Conservation (phyloP, 2,113 vertebrate genomes). For the Charina bottae region DNA sequence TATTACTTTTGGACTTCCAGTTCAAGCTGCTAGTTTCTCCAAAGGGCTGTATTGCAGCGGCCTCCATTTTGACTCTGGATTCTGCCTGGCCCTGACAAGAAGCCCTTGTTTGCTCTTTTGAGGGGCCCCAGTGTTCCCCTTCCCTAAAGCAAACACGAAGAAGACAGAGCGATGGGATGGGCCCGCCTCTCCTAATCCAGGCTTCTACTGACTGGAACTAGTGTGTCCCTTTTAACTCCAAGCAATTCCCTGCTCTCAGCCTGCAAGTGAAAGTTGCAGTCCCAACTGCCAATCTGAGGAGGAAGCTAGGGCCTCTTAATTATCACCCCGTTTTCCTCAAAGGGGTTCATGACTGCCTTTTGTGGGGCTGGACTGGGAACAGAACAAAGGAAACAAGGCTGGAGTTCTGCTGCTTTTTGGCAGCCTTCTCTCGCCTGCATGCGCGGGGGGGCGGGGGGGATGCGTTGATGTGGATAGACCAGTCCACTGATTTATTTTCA, state of each 20-base stretch:
- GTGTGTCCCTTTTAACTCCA: slow-evolving; percentile 27
- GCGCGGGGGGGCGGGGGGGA: slow-evolving; percentile 30
- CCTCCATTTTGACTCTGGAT: too few species aligned
- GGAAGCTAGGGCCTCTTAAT: slow-evolving; percentile 60
- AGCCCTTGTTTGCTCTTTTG: neutral
- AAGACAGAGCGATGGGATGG: neutral
- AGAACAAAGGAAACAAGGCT: slow-evolving; percentile 52
- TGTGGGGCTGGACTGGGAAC: slow-evolving; percentile 2
- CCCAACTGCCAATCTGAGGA: neutral
- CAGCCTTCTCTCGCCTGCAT: slow-evolving; percentile 52
- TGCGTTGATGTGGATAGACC: slow-evolving; percentile 41
- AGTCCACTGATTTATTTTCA: slow-evolving; percentile 65
- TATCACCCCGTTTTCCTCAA: slow-evolving; percentile 52
- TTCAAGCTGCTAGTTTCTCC: neutral
- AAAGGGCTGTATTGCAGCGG: neutral
- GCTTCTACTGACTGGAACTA: slow-evolving; percentile 10
- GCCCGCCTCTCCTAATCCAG: rapidly evolving
- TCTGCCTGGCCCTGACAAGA: neutral
- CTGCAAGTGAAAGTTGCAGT: slow-evolving; percentile 48
- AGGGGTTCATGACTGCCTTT: neutral
- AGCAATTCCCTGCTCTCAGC: slow-evolving; percentile 44
- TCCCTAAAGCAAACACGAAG: neutral
- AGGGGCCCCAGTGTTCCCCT: neutral
- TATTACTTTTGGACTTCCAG: neutral
- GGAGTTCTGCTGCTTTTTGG: slow-evolving; percentile 61